These are phyloP conservation scores for Gymnosoma rotundatum DNA, from an alignment of 2,888 invertebrate genomes.

Conservation along the genomic window DNA sequence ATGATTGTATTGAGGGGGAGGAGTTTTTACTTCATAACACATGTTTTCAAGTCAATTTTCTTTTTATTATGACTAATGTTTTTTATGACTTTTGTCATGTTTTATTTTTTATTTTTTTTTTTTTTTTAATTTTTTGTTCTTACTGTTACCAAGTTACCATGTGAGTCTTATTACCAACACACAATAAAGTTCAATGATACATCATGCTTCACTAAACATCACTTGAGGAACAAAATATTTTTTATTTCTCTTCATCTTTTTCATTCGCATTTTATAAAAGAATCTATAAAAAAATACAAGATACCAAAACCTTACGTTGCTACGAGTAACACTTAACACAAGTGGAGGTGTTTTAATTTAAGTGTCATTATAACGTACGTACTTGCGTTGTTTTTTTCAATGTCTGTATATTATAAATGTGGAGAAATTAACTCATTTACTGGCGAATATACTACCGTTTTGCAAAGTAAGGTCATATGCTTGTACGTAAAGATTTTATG, in stretches of 20 bases:
- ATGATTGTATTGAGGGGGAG: background rate
- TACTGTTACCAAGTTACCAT: constrained; percentile 27
- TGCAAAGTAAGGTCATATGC: too few relatives aligned
- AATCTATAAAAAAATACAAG: background rate
- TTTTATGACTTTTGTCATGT: constrained; percentile 19
- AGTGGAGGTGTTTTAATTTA: constrained; percentile 39
- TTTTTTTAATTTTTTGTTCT: background rate
- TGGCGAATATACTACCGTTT: background rate
- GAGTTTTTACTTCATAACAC: constrained; percentile 3
- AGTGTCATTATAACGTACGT: constrained; percentile 14
- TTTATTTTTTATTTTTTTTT: constrained; percentile 16
- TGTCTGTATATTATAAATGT: background rate
- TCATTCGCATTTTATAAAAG: too few relatives aligned
- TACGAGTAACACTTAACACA: background rate
- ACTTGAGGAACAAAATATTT: background rate
- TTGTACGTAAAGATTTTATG: too few relatives aligned
- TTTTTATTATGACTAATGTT: constrained; percentile 19
- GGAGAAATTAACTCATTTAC: background rate
- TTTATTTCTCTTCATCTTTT: background rate
- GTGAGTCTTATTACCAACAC: background rate
- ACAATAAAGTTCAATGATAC: constrained; percentile 51
- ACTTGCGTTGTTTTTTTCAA: constrained; percentile 13
- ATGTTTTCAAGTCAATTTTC: constrained; percentile 10
- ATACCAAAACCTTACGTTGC: background rate
- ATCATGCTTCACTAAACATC: constrained; percentile 28